Conservation (phyloP, 2,888 invertebrate genomes). For the Drosophila imparisetae region DNA sequence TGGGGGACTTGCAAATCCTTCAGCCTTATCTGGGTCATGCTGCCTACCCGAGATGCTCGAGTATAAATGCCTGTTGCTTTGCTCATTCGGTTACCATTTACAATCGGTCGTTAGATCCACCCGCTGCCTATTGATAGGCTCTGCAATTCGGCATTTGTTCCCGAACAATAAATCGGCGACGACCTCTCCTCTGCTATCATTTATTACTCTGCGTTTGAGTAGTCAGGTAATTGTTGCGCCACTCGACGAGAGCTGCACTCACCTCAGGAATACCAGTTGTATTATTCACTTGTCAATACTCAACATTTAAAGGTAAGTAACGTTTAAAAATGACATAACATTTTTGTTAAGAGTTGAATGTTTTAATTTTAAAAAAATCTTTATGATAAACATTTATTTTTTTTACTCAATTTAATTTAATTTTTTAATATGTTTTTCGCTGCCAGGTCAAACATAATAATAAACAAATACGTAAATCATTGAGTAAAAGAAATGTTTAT, state of each 20-base stretch:
- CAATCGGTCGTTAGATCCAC: conserved; percentile 27
- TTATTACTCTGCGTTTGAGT: conserved; percentile 20
- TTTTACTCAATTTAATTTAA: not conserved
- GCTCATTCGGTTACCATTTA: conserved; percentile 40
- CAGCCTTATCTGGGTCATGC: conserved; percentile 27
- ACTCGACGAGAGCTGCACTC: conserved; percentile 15
- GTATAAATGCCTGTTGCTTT: conserved; percentile 54
- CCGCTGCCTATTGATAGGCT: conserved; percentile 24
- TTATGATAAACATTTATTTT: not conserved
- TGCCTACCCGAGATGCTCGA: not conserved
- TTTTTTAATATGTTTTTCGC: not conserved
- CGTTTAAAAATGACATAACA: not conserved
- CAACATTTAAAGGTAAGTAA: conserved; percentile 32
- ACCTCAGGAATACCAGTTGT: not conserved
- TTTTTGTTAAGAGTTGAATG: not conserved
- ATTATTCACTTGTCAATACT: conserved; percentile 32
- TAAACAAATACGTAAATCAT: not conserved
- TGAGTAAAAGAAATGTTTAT: too few relatives aligned
- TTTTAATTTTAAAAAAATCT: not conserved
- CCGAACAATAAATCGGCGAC: conserved; percentile 2
- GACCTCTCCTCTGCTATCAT: conserved; percentile 4
- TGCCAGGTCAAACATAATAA: not conserved
- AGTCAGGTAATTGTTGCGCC: conserved; percentile 12
- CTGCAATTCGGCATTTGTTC: conserved; percentile 8
- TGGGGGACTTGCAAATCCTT: conserved; percentile 31